These are phyloP conservation scores for Drosophila lini DNA, from an alignment of 1,140 invertebrate species.

Conservation along the genomic window DNA sequence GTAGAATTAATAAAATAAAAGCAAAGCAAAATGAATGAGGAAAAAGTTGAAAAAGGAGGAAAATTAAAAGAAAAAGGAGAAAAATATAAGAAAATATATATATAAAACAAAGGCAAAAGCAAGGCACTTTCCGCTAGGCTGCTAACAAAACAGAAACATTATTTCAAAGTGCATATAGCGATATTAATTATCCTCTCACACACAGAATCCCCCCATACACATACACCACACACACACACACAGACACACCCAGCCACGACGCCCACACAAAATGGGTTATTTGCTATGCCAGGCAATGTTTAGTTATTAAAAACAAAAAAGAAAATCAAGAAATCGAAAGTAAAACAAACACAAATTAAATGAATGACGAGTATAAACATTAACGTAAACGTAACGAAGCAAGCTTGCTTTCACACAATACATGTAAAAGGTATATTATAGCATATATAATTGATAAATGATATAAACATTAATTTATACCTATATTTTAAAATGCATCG, in stretches of 20 bases:
- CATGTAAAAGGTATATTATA: conserved; percentile 80
- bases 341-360: conserved; percentile 27
- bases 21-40: conserved; percentile 17
- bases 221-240: conserved; percentile 14
- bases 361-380: conserved; percentile 33
- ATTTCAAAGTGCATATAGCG: conserved; percentile 40
- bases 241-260: conserved; percentile 30
- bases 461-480: conserved; percentile 72
- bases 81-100: conserved; percentile 3
- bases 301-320: conserved; percentile 64
- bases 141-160: conserved; percentile 47
- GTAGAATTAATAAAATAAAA: conserved; percentile 49
- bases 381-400: conserved; percentile 32
- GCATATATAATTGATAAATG: conserved; percentile 78
- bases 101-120: conserved; percentile 33
- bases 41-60: conserved; percentile 5
- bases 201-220: background rate
- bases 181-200: conserved; percentile 42
- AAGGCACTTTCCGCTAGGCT: conserved; percentile 50
- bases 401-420: conserved; percentile 80
- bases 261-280: conserved; percentile 28
- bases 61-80: background rate
- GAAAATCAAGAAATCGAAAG: conserved; percentile 20
- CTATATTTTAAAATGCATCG: conserved; percentile 75
- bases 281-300: conserved; percentile 66